These are phyloP conservation scores for Phanerotoma sp. DNA, from an alignment of 2,888 invertebrate genomes.

Conservation along the genomic window DNA sequence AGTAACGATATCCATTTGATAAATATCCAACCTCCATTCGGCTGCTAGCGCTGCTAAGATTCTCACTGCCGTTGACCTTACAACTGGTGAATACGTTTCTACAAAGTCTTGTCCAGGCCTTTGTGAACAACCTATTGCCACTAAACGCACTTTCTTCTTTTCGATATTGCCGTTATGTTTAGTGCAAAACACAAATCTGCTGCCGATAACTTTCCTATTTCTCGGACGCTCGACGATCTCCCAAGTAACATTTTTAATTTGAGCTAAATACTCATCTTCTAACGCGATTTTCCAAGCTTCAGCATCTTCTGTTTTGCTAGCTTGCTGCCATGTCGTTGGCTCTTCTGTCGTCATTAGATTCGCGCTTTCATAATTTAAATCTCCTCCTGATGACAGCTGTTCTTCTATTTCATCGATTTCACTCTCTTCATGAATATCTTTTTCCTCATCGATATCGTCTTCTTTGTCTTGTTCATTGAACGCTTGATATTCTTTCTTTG, in stretches of 20 bases:
- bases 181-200: conserved; percentile 21
- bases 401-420: no score
- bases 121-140: conserved; percentile 23
- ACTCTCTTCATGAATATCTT: no score
- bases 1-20: conserved; percentile 22
- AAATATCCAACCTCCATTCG: conserved; percentile 1
- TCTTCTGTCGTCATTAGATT: no score
- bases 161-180: conserved; percentile 12
- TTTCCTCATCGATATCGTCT: no score
- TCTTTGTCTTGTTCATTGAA: no score
- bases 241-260: conserved; percentile 26
- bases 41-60: conserved; percentile 8
- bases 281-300: conserved; percentile 23
- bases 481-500: no score
- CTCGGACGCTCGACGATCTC: conserved; percentile 9
- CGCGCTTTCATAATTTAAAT: no score
- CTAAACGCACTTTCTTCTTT: conserved; percentile 19
- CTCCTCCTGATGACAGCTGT: no score
- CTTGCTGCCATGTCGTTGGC: no score
- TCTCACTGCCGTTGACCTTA: conserved; percentile 9
- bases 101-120: conserved; percentile 8
- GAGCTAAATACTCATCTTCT: conserved; percentile 14
- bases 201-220: conserved; percentile 9
- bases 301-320: conserved; percentile 4
- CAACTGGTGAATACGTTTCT: conserved; percentile 24